Evolutionary conservation across 2,113 vertebrate genomes (phyloP).

Genomic region (Xiphophorus maculatus): DNA sequence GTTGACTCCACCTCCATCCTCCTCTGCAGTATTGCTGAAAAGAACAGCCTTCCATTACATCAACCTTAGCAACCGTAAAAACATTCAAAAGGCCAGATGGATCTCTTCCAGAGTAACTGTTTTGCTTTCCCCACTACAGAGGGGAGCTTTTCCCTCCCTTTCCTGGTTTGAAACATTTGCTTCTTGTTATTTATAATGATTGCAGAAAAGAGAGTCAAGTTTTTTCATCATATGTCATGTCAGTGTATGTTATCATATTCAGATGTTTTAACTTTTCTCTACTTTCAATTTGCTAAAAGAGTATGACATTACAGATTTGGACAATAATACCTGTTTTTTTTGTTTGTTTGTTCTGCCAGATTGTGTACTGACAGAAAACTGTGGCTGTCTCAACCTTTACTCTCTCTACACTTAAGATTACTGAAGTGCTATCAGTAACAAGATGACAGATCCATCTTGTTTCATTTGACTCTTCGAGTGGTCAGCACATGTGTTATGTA

Average conservation of each 20-base stretch:
- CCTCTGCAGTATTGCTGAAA: conserved; percentile 43
- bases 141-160: conserved; percentile 46
- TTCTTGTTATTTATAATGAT: conserved; percentile 37
- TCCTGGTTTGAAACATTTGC: conserved; percentile 32
- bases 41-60: conserved; percentile 74
- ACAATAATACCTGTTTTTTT: neutral
- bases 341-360: conserved; percentile 18
- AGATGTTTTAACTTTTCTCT: conserved; percentile 9
- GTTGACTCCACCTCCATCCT: conserved; percentile 35
- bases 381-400: conserved; percentile 1
- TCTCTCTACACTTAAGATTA: conserved; percentile 5
- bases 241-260: conserved; percentile 14
- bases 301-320: conserved; percentile 6
- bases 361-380: conserved; percentile 8
- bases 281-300: conserved; percentile 5
- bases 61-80: conserved; percentile 76
- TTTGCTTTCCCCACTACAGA: conserved; percentile 47
- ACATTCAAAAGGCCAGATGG: conserved; percentile 64
- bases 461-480: conserved; percentile 26
- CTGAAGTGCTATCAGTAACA: conserved; percentile 1
- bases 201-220: conserved; percentile 28
- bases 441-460: conserved; percentile 6
- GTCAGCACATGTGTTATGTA: conserved; percentile 62
- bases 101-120: conserved; percentile 61
- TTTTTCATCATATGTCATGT: conserved; percentile 15